Percentiles rank a stretch among this genome's conserved stretches.
These are phyloP conservation scores for Microtus montanus DNA, from an alignment of 2,113 vertebrate genomes.

Conservation along the genomic window DNA sequence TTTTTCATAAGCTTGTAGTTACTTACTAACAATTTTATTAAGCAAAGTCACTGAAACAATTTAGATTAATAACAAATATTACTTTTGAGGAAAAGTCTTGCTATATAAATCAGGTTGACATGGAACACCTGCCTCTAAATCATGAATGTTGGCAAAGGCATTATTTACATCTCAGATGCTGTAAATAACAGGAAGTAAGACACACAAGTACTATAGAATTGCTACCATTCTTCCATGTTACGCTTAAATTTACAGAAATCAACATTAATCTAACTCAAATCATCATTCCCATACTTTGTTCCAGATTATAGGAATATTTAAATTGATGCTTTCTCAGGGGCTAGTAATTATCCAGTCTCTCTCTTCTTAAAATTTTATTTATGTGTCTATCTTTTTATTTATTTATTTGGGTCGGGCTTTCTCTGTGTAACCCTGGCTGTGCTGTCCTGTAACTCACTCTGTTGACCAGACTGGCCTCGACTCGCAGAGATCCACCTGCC, in stretches of 20 bases:
- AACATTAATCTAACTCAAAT: not conserved
- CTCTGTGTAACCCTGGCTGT: not conserved
- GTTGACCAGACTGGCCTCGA: not conserved
- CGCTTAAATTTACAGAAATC: conserved; percentile 1
- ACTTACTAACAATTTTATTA: conserved; percentile 10
- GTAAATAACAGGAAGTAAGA: not conserved
- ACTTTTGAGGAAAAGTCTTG: not conserved
- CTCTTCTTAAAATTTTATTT: no score
- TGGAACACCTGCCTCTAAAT: not conserved
- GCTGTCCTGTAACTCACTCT: not conserved
- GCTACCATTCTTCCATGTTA: not conserved
- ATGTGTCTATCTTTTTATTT: no score
- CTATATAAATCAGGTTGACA: not conserved
- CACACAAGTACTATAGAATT: not conserved
- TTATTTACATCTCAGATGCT: conserved; percentile 8
- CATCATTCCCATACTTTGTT: conserved; percentile 4
- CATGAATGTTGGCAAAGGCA: not conserved
- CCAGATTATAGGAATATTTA: not conserved
- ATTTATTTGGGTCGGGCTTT: not conserved
- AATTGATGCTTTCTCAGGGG: not conserved
- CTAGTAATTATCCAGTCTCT: not conserved
- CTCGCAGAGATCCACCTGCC: not conserved
- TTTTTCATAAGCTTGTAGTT: conserved; percentile 24
- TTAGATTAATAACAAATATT: conserved; percentile 24
- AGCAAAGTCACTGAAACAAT: conserved; percentile 32